Evolutionary conservation across 2,113 vertebrate species (phyloP), one percentile per base, ranked within the genome.

Genomic region (Camelus dromedarius): DNA sequence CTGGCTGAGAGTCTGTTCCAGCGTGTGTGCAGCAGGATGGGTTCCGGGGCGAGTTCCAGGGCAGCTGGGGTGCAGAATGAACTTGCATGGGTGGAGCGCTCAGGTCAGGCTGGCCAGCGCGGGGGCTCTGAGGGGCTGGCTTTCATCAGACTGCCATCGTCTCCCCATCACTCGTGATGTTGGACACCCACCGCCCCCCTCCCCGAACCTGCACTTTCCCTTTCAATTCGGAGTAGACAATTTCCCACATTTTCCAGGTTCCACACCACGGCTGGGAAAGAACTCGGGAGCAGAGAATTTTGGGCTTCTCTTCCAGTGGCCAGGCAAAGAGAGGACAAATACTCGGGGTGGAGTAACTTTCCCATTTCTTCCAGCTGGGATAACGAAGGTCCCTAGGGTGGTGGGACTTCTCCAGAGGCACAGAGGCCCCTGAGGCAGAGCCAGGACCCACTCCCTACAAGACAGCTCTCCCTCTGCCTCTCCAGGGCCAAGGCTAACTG

Each of bases 21-120:
- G 5, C 3, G 0, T 30, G 56, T 35, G 35, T n/a, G 15, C 22
- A 38, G 54, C 0, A 5, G 77, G n/a, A n/a, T 15, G 28, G 28
- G 32, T 20, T 13, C 20, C 1, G 46, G 0, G 20, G 28, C 30
- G 18, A 13, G 2, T 12, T 14, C 19, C 19, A 12, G 81, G 16
- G 1, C 0, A 26, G 5, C 2, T 5, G 35, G 50, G 30, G 32
- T 35, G 52, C 7, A 20, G 54, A 15, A 19, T 10, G 46, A 18
- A 22, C 19, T 8, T 15, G 22, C 35, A 11, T 0, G 1, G 3
- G 35, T 4, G 38, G 12, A 20, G 58, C 2, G 66, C 38, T 32
- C 19, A 2, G 28, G 14, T 19, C 1, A 5, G 79, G 35, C 14
- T 11, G 32, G 62, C 46, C 46, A 0, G 0, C 0, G 26, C 5